Evolutionary conservation across 2,888 invertebrate species (phyloP), one percentile per base, ranked within the genome.

Genomic region (Dendrolimus houi): DNA sequence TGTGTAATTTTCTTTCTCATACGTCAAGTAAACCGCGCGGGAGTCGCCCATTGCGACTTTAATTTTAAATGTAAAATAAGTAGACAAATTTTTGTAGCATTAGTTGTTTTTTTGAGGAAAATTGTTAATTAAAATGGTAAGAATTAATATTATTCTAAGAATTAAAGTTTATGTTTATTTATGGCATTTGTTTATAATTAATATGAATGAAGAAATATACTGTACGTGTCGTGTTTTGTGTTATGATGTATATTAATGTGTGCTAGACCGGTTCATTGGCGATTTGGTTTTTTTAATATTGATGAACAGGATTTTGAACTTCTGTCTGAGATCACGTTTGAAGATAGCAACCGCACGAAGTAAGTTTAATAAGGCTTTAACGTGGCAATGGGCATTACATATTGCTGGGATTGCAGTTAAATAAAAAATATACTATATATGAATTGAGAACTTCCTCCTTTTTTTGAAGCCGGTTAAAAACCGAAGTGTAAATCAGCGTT

Each of bases 1-100:
- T 72, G 70, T 73, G 70, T 70, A 65, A 69, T 71, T 71, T 70
- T 72, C 68, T 77, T 77, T 77, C 74, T 78, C 79, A 85, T 82
- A 80, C 79, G 73, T 64, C 58, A 65, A 71, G 68, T 68, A 64
- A 60, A 68, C 60, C 60, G 63, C 74, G 74, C 67, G 67, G 29
- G 65, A 63, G 70, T 65, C 75, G 77, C 78, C 68, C 70, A 77
- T 74, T 67, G 66, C 66, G 64, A 67, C 65, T 60, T 47, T 47
- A 12, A 47, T 10, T 47, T 47, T 47, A 10, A 47, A 47, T 10
- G 6, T 29, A 29, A 6, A 29, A 29, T 29, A 29, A 29, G 29
- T 29, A 47, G 12, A 47, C 47, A 47, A 47, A 7, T 71, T 64
- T 65, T 62, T 56, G n/a, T 56, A 59, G 65, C 64, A 71, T 68